Percentiles rank a stretch among this genome's conserved stretches.
These are phyloP conservation scores for Chromobotia macracanthus DNA, from an alignment of 2,797 vertebrate species.

Conservation along the genomic window DNA sequence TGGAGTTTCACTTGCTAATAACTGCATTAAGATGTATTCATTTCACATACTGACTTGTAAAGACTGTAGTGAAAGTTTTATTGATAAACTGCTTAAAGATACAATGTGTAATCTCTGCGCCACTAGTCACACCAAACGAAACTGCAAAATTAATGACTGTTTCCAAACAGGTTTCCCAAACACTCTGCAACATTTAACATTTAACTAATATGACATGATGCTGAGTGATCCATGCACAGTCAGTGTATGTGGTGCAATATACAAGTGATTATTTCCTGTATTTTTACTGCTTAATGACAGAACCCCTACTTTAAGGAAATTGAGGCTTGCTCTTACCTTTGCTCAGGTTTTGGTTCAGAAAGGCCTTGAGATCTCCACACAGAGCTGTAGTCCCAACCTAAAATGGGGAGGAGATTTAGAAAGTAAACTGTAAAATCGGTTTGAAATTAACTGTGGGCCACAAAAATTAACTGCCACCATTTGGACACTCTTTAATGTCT, in stretches of 20 bases:
- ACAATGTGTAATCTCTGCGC: no score
- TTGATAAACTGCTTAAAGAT: no score
- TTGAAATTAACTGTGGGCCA: background rate
- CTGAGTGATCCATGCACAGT: background rate
- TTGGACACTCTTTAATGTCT: no score
- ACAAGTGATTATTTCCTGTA: constrained; percentile 1
- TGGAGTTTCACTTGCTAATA: background rate
- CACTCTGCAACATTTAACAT: background rate
- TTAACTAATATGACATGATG: background rate
- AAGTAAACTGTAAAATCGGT: background rate
- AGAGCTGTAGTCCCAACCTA: constrained; percentile 78
- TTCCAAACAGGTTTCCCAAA: no score
- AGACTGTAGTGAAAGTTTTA: background rate
- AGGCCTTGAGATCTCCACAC: constrained; percentile 81
- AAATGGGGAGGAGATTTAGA: background rate
- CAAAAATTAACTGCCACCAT: no score
- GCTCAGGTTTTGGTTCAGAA: constrained; percentile 78
- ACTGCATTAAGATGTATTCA: background rate
- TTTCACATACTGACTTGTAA: background rate
- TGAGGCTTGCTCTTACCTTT: constrained; percentile 77
- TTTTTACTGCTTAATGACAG: background rate
- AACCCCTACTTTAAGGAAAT: background rate
- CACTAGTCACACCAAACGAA: no score
- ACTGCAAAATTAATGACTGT: no score
- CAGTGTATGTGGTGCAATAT: background rate